Evolutionary conservation across 2,113 vertebrate species (phyloP).

Genomic region (Dinomys branickii): DNA sequence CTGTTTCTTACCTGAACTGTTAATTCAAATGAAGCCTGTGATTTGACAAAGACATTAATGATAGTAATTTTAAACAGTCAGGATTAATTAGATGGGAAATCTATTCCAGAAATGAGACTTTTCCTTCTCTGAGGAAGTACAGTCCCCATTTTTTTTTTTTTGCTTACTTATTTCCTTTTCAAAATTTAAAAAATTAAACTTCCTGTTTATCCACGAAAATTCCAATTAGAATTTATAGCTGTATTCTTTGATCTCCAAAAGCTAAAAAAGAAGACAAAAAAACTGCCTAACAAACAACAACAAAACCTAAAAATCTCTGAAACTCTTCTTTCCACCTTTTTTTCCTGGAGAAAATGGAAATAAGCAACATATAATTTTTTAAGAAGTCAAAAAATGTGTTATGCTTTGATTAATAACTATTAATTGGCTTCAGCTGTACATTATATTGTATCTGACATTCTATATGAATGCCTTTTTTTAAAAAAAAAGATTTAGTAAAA

Average conservation of each 20-base stretch:
- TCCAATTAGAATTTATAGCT: constrained; percentile 37
- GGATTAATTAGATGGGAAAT: background rate
- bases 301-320: constrained; percentile 28
- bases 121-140: background rate
- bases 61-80: constrained; percentile 30
- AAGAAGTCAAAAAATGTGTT: constrained; percentile 82
- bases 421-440: constrained; percentile 83
- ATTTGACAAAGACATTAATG: constrained; percentile 60
- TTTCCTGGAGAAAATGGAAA: constrained; percentile 86
- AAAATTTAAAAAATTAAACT: constrained; percentile 40
- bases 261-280: background rate
- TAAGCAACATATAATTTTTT: constrained; percentile 91
- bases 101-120: background rate
- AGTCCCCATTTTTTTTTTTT: background rate
- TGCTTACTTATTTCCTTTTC: background rate
- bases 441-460: constrained; percentile 84
- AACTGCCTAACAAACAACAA: background rate
- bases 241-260: constrained; percentile 37
- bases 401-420: constrained; percentile 76
- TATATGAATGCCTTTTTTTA: constrained; percentile 46
- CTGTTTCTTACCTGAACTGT: constrained; percentile 61
- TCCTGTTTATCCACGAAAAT: constrained; percentile 2
- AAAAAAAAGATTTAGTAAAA: constrained; percentile 74
- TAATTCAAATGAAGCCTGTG: background rate
- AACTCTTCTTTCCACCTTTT: constrained; percentile 64